Evolutionary conservation across 2,797 vertebrate genomes (phyloP), one percentile per base, ranked within the genome.

Genomic region (Manis pentadactyla): DNA sequence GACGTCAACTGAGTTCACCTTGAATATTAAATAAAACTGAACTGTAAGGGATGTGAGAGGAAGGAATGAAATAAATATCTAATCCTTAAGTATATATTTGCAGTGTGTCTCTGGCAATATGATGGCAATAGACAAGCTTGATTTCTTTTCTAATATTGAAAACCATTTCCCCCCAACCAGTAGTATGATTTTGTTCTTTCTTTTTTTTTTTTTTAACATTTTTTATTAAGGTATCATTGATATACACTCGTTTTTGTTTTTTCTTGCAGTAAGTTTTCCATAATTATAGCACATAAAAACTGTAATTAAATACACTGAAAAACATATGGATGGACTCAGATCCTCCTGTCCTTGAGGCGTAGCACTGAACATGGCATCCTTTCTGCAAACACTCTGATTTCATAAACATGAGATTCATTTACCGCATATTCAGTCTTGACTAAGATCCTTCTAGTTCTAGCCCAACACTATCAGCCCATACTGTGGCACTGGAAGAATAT

Each of bases 321-420:
- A 23, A 78, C 68, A 96, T 64, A 95, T 89, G 31, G 31, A 87
- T 59, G 34, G 57, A 42, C 49, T 90, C 39, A 68, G 90, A 93
- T 77, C 73, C 55, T 84, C 63, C 14, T 73, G 25, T 96, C 29
- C 21, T 93, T 77, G 69, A 83, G 68, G 89, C 87, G 29, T 95
- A 95, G 11, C 49, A 66, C 11, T 78, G 66, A 86, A 49, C 39
- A 83, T 86, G 69, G 64, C 29, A 69, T 87, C 75, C 87, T 93
- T 94, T 93, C 91, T 96, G 61, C 74, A 89, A 96, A 91, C 59
- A 82, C 1, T 31, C 25, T 87, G 51, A 19, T n/a, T 97, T 96
- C 87, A 87, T 79, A 90, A 91, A 75, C 51, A 69, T 55, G 53
- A 85, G 21, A 81, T 55, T 86, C 42, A 68, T 49, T 90, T 81